Percentiles rank a stretch among this genome's conserved stretches.
phyloP scores from a whole-genome alignment of 2,888 invertebrate genomes.

The Lamproptera curius region DNA sequence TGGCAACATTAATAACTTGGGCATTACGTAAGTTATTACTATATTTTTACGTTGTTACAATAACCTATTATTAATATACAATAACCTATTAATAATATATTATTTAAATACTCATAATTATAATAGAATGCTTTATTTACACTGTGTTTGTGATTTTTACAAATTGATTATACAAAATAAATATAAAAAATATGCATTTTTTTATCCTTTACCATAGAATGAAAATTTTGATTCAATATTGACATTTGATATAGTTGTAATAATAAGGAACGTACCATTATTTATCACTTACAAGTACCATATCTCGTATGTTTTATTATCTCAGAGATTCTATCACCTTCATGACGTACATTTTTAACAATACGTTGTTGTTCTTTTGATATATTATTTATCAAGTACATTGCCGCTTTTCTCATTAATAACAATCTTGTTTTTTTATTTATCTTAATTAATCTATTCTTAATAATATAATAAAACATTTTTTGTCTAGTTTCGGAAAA shows the following conservation, averaged over 20 bases:
- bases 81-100: too few species aligned
- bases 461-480: too few species aligned
- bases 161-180: neutral
- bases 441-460: neutral
- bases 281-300: too few species aligned
- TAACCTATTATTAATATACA: too few species aligned
- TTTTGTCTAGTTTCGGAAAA: conserved; percentile 37
- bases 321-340: neutral
- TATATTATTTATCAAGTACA: too few species aligned
- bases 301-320: too few species aligned
- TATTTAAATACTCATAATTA: neutral
- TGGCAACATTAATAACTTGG: conserved; percentile 42
- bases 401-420: too few species aligned
- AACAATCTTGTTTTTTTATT: neutral
- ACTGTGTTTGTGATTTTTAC: neutral
- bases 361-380: neutral
- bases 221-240: too few species aligned
- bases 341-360: neutral
- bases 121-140: neutral
- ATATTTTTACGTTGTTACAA: too few species aligned
- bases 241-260: too few species aligned
- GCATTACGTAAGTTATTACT: conserved; percentile 40
- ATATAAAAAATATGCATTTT: neutral
- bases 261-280: too few species aligned
- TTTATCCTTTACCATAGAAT: neutral